phyloP scores from a whole-genome alignment of 2,888 invertebrate genomes.

The Cataglyphis altisquamis region DNA sequence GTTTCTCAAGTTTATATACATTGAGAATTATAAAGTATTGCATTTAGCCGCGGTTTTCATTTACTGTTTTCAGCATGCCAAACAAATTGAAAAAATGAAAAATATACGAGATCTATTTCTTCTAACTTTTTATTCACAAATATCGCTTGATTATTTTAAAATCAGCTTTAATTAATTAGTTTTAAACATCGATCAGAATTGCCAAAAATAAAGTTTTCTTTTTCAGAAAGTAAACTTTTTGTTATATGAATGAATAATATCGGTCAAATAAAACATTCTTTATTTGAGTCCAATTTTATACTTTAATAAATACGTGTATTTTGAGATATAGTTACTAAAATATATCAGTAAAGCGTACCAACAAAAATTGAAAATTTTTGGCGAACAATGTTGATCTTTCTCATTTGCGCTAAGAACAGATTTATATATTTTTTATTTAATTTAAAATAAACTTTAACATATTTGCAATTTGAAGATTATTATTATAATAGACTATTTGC shows the following conservation, averaged over 20 bases:
- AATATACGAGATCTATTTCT: neutral
- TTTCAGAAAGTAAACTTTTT: neutral
- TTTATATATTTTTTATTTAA: neutral
- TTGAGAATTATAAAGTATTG: constrained; percentile 29
- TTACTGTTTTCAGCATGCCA: no score
- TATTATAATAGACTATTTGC: neutral
- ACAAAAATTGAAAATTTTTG: neutral
- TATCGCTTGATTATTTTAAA: neutral
- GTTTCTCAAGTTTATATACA: constrained; percentile 21
- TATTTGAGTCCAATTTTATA: neutral
- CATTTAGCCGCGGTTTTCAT: neutral
- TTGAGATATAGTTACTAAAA: neutral
- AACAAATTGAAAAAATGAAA: neutral
- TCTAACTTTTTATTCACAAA: neutral
- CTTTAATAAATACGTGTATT: neutral
- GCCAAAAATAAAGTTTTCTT: neutral
- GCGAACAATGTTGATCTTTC: neutral
- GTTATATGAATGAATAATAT: neutral
- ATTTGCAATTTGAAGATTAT: neutral
- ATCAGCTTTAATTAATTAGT: neutral
- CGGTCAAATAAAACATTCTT: neutral
- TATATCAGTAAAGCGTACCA: neutral
- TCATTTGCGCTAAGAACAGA: neutral
- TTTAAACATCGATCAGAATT: neutral
- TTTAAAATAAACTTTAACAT: neutral